Base-by-base conservation (phyloP, 2,888 invertebrate genomes). In the Eristalis arbustorum region DNA sequence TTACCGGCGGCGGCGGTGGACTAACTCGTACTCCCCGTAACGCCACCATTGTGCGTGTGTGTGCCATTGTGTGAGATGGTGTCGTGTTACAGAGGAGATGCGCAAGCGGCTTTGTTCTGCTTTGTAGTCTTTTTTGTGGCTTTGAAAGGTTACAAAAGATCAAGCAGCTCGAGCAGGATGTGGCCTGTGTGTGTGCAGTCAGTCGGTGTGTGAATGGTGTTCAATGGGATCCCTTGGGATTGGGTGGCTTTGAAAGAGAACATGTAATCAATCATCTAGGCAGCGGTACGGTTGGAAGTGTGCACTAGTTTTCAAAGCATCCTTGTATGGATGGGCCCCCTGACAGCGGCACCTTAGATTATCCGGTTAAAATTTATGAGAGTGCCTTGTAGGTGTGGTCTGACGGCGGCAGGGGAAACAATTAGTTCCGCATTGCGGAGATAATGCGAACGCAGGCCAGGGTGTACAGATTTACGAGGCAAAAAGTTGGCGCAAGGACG, bases 201-300 rank as follows among this genome's bases (percentile, higher is more conserved):
- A 11, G 13, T 31, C 31, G 31, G 31, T 31, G 31, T 25, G 75
- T 84, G 72, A 74, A 84, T 72, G 76, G 81, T 82, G 82, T 82
- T 85, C 77, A 82, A 85, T 77, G 85, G 82, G 68, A 77, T 76
- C 85, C 37, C 82, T 69, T 73, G 85, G 76, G 85, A 85, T 73
- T 82, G 76, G 73, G 37, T 69, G 66, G 64, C 73, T 80, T 72
- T 28, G 18, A 62, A 40, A 71, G 73, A 72, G 66, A 77, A 76
- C 23, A 28, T 82, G 85, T 74, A 85, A 85, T 85, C 85, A 85
- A 85, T 85, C 85, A 77, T 82, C 69, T 69, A 31, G 49, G 8
- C 18, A 73, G 57, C 1, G 68, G 77, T 42, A 68, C 57, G 73
- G 11, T 18, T 49, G 56, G 72, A 64, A 69, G 28, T 85, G 28